Percentiles rank a stretch among this genome's conserved stretches.
Conservation (phyloP, 2,113 vertebrate species). For the Martes martes region DNA sequence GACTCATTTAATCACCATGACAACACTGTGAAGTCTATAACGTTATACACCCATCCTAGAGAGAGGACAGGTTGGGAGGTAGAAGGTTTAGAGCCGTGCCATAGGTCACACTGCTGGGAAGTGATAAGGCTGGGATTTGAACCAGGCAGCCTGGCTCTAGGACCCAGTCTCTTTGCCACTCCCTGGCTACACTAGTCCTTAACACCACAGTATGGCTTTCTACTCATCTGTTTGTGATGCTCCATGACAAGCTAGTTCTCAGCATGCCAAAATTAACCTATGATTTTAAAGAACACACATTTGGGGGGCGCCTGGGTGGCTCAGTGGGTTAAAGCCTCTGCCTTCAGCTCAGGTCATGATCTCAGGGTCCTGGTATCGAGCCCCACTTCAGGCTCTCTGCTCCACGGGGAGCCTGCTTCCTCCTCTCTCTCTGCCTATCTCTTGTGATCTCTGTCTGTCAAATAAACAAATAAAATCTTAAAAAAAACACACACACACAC, state of each 20-base stretch:
- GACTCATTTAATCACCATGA: background rate
- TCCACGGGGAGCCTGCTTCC: too few relatives aligned
- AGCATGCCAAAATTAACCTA: constrained; percentile 22
- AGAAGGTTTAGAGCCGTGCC: background rate
- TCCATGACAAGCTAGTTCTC: background rate
- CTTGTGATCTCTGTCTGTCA: too few relatives aligned
- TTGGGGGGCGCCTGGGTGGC: too few relatives aligned
- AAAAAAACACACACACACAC: background rate
- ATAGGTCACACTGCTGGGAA: background rate
- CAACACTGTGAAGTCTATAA: background rate
- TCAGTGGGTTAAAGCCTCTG: too few relatives aligned
- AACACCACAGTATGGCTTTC: background rate
- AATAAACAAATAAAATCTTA: too few relatives aligned
- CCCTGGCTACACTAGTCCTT: background rate
- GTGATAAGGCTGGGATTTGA: background rate
- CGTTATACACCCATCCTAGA: background rate
- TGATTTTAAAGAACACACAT: background rate
- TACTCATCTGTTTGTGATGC: background rate
- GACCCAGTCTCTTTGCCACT: background rate
- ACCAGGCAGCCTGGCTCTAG: background rate
- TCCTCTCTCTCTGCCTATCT: too few relatives aligned
- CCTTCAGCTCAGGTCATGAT: too few relatives aligned
- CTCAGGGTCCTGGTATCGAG: too few relatives aligned
- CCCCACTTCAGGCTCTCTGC: too few relatives aligned
- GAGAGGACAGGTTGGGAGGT: background rate